Base-by-base conservation (phyloP, 2,888 invertebrate species). In the Lithophane ornitopus region DNA sequence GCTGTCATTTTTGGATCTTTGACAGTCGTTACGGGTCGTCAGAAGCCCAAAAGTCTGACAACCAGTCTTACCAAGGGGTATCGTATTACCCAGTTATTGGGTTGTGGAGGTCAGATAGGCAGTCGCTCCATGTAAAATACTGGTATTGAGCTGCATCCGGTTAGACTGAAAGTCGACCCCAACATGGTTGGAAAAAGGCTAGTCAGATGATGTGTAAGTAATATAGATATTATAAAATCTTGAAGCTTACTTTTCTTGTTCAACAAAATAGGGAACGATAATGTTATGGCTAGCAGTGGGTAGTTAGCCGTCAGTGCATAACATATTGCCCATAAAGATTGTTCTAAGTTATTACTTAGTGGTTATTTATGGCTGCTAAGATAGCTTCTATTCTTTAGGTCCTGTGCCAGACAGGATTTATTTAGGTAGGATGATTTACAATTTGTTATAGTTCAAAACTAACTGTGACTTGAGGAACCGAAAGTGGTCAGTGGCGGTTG, bases 241-340 rank as follows among this genome's bases (percentile, higher is more conserved):
- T n/a, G 12, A 6, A 28, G 1, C 7, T 0, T 9, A 28, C 41
- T 54, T 49, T 49, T 19, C 19, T 49, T 41, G 28, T 41, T 76
- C 12, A n/a, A 76, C 52, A 54, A 61, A 68, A 44, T 76, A 26
- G 22, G 28, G 49, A 22, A 12, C 16, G 8, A 59, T 22, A 67
- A 14, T 66, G 3, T 49, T 58, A 26, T 44, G 22, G 4, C 58
- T 34, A 16, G 41, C 67, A 46, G 56, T 46, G 8, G 46, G 26
- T 76, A 76, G 76, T 76, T 49, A n/a, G n/a, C 46, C 63, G 62
- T 56, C 62, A 56, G n/a, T n/a, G 22, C 7, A 12, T 56, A 63
- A 77, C 61, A 41, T 77, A 77, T 70, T 70, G 78, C 34, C 78
- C 11, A 70, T 77, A 77, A 77, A 77, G 70, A 77, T 77, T 63